A percentile compares a stretch with the other conserved stretches of the same genome.
Evolutionary conservation across 2,113 vertebrate genomes (phyloP).

Genomic region (Nothocercus nigrocapillus): DNA sequence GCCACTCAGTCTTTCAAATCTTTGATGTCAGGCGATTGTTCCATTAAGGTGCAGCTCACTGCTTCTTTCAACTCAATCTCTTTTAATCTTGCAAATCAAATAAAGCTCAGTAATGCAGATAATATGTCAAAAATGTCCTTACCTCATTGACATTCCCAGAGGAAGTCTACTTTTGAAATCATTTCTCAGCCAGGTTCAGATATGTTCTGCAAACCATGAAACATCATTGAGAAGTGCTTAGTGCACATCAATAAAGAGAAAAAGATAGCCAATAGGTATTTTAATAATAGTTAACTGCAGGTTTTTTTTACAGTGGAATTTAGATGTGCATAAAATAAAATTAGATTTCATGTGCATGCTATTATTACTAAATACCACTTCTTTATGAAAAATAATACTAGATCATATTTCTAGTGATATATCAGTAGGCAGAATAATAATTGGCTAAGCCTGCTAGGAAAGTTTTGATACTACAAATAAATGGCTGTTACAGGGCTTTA

Average conservation of each 20-base stretch:
- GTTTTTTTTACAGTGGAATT: conserved; percentile 36
- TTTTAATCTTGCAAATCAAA: conserved; percentile 74
- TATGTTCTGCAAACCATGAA: conserved; percentile 73
- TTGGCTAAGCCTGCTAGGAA: background rate
- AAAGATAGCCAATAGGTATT: conserved; percentile 27
- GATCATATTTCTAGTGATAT: conserved; percentile 26
- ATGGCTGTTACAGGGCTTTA: conserved; percentile 25
- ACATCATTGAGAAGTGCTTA: conserved; percentile 47
- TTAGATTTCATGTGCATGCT: conserved; percentile 3
- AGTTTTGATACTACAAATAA: conserved; percentile 38
- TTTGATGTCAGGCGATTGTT: conserved; percentile 62
- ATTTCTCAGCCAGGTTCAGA: conserved; percentile 71
- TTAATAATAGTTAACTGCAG: conserved; percentile 51
- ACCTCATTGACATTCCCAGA: conserved; percentile 69
- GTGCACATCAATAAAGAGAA: conserved; percentile 36
- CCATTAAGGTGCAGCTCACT: conserved; percentile 55
- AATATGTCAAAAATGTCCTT: conserved; percentile 61
- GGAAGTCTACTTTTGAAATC: conserved; percentile 64
- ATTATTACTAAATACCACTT: conserved; percentile 62
- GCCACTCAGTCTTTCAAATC: conserved; percentile 43
- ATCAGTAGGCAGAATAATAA: conserved; percentile 54
- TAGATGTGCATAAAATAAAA: conserved; percentile 62
- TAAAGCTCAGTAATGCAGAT: conserved; percentile 70
- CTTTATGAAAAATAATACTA: conserved; percentile 54
- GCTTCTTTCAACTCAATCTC: conserved; percentile 48